Conservation (phyloP, 1,140 invertebrate genomes). For the Trichonephila clavipes region DNA sequence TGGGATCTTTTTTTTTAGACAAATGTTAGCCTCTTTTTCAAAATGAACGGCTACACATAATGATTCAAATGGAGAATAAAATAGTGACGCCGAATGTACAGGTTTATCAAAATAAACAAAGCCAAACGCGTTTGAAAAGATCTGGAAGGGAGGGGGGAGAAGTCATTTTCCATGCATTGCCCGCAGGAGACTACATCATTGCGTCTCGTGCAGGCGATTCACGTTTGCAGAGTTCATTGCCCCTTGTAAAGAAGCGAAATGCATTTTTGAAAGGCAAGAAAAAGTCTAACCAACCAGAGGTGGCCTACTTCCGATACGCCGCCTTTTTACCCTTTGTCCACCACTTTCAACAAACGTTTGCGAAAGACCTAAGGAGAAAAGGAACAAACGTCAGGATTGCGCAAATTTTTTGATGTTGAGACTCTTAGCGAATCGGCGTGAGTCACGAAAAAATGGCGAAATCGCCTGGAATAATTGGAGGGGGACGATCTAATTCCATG, state of each 20-base stretch:
- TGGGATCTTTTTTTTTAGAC: too few species aligned
- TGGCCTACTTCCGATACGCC: slow-evolving; percentile 65
- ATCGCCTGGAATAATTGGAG: neutral
- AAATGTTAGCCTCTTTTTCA: neutral
- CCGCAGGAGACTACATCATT: neutral
- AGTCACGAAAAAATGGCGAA: neutral
- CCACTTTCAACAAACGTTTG: slow-evolving; percentile 63
- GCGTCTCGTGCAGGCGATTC: slow-evolving; percentile 65
- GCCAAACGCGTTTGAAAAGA: slow-evolving; percentile 29
- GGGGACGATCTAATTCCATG: neutral
- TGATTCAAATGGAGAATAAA: neutral
- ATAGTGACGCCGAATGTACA: slow-evolving; percentile 3
- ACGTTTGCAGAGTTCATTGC: slow-evolving; percentile 70
- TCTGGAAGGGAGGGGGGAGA: neutral
- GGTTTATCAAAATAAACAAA: slow-evolving; percentile 41
- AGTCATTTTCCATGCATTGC: slow-evolving; percentile 28
- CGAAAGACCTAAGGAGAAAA: neutral
- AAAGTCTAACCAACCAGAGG: slow-evolving; percentile 60
- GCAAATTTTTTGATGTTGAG: neutral
- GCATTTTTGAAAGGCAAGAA: slow-evolving; percentile 39
- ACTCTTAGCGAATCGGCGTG: neutral
- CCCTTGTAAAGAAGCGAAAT: slow-evolving; percentile 53
- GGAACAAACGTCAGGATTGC: slow-evolving; percentile 16
- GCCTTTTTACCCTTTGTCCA: slow-evolving; percentile 61
- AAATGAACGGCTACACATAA: neutral